A percentile compares a stretch with the other conserved stretches of the same genome.
phyloP scores from a whole-genome alignment of 2,797 vertebrate species.

The Onychomys leucogaster region DNA sequence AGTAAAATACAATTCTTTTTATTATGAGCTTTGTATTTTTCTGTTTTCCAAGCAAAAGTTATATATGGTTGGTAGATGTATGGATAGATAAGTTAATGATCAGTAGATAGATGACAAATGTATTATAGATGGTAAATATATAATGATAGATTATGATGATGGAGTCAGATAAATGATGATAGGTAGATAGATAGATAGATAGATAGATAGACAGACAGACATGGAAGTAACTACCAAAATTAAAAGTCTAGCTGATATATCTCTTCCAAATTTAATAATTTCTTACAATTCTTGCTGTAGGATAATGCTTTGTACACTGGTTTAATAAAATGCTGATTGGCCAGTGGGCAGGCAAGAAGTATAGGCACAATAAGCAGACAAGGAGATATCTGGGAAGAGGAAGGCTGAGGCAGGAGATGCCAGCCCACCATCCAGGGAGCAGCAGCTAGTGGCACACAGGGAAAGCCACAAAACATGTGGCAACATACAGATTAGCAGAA shows the following conservation, averaged over 20 bases:
- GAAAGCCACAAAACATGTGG: no score
- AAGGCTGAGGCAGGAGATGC: no score
- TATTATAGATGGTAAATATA: neutral
- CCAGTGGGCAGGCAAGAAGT: no score
- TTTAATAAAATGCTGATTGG: no score
- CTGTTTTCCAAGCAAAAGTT: neutral
- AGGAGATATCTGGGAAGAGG: no score
- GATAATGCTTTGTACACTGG: no score
- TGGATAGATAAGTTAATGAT: neutral
- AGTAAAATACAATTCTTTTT: neutral
- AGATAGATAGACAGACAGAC: neutral
- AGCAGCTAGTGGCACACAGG: no score
- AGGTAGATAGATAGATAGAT: neutral
- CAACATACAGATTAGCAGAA: no score
- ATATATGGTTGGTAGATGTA: neutral
- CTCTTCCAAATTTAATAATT: constrained; percentile 64
- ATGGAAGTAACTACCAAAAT: neutral
- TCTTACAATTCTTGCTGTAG: constrained; percentile 20
- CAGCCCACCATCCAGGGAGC: no score
- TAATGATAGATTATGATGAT: neutral
- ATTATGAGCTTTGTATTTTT: neutral
- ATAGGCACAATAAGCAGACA: no score
- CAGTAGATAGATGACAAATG: neutral
- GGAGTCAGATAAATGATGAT: neutral
- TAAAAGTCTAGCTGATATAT: constrained; percentile 16